Base-by-base conservation (phyloP, 92 coral and sea anemone species). In the Paramuricea clavata region DNA sequence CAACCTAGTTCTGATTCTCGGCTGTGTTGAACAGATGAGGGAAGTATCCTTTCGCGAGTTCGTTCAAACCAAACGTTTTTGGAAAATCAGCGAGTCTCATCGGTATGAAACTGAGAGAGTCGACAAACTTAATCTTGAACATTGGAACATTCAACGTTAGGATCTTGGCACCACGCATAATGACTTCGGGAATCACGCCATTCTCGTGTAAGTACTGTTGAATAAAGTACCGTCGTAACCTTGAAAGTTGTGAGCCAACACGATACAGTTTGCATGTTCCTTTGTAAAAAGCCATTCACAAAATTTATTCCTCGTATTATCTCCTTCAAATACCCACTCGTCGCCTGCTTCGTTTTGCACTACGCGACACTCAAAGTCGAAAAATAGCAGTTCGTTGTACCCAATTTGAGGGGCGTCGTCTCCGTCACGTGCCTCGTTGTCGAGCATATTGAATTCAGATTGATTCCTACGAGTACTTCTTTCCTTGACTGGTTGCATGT, bases 151-250 rank as follows among this genome's bases (percentile, higher is more conserved):
- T 61, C 50, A 92, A 64, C 2, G 87, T 41, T 12, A 92, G 36
- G 15, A 92, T 39, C 33, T 92, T 83, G 1, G 90, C 86, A 15
- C 90, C 94, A 47, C 83, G 89, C 71, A 85, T 33, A 12, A 92
- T 89, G 2, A 86, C 62, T 0, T 31, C 22, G 0, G 90, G 89
- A 2, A 39, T 39, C 12, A 86, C 69, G 16, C 50, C 83, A 7
- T 92, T 69, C 34, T 85, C 59, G 50, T 84, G 54, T 6, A 88
- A 50, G 16, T 81, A 85, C 3, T 69, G 44, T 4, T 60, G 30
- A 1, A 92, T 56, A n/a, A 92, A 54, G 22, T 54, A 54, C 62
- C 8, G 27, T 54, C 62, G 17, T 54, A 54, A 2, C 62, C 62
- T 8, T 54, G 62, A 39, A 39, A 39, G 10, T 89, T 57, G 44